Conservation (phyloP, 2,888 invertebrate genomes). For the Sarcophaga caerulescens region DNA sequence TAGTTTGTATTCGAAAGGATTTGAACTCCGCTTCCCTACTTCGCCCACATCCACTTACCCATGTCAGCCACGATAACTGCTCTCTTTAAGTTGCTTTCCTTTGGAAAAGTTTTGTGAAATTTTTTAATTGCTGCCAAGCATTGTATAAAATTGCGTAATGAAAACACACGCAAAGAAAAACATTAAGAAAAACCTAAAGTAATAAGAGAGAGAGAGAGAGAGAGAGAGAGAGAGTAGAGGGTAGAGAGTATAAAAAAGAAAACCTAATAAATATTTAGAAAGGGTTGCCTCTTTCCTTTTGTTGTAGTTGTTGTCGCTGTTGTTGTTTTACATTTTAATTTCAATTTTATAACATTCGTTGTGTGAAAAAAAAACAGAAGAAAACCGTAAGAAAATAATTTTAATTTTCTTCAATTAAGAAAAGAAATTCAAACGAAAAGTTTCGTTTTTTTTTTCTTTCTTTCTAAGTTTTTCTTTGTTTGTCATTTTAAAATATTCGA, state of each 20-base stretch:
- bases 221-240: too few species aligned
- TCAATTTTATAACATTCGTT: too few species aligned
- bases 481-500: constrained; percentile 28
- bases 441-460: constrained; percentile 16
- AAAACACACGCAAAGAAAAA: background rate
- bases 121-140: constrained; percentile 58
- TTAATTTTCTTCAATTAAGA: constrained; percentile 52
- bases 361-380: background rate
- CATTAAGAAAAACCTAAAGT: background rate
- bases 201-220: background rate
- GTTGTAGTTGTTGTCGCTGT: background rate
- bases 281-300: constrained; percentile 19
- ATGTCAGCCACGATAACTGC: too few species aligned
- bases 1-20: constrained; percentile 41
- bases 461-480: constrained; percentile 30
- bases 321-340: constrained; percentile 1
- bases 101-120: constrained; percentile 43
- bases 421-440: constrained; percentile 16
- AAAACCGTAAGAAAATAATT: constrained; percentile 24
- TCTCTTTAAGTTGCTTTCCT: background rate
- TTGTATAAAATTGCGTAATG: constrained; percentile 34
- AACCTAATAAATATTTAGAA: constrained; percentile 55
- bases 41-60: too few species aligned
- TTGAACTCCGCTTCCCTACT: background rate
- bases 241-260: background rate